These are phyloP conservation scores for Pemphredon lugubris DNA, from an alignment of 2,888 invertebrate genomes.

Conservation along the genomic window DNA sequence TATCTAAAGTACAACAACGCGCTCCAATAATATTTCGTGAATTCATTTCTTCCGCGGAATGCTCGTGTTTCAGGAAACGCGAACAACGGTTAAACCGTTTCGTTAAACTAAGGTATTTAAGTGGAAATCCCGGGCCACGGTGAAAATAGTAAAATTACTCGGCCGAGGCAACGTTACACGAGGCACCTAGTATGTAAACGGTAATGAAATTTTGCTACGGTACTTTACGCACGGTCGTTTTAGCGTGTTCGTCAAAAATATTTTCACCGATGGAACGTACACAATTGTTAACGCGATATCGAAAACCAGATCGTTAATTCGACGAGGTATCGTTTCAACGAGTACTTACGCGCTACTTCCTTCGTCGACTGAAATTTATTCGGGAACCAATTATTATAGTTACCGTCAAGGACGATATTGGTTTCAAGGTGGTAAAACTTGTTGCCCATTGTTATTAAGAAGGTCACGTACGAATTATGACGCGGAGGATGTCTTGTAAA, in stretches of 20 bases:
- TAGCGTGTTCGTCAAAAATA: constrained; percentile 20
- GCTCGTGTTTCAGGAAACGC: constrained; percentile 26
- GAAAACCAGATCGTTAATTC: neutral
- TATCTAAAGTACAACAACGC: constrained; percentile 24
- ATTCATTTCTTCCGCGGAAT: constrained; percentile 51
- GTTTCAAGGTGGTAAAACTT: no score
- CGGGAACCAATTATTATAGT: no score
- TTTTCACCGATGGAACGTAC: constrained; percentile 12
- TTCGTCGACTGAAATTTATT: neutral
- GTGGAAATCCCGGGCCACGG: constrained; percentile 55
- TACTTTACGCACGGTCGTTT: constrained; percentile 30
- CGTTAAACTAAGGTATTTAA: constrained; percentile 63
- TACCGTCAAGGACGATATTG: no score
- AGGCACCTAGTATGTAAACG: constrained; percentile 42
- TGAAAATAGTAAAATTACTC: constrained; percentile 66
- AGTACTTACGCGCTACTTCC: no score
- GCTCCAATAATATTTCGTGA: constrained; percentile 52
- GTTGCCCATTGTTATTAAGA: no score
- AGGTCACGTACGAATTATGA: no score
- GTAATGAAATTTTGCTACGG: constrained; percentile 48
- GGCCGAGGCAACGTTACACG: constrained; percentile 57
- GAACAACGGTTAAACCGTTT: constrained; percentile 66
- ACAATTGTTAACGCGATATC: neutral
- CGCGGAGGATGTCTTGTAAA: no score
- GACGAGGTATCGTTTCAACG: neutral